These are phyloP conservation scores for Micronycteris hirsuta DNA, from an alignment of 2,113 vertebrate species.

Conservation along the genomic window DNA sequence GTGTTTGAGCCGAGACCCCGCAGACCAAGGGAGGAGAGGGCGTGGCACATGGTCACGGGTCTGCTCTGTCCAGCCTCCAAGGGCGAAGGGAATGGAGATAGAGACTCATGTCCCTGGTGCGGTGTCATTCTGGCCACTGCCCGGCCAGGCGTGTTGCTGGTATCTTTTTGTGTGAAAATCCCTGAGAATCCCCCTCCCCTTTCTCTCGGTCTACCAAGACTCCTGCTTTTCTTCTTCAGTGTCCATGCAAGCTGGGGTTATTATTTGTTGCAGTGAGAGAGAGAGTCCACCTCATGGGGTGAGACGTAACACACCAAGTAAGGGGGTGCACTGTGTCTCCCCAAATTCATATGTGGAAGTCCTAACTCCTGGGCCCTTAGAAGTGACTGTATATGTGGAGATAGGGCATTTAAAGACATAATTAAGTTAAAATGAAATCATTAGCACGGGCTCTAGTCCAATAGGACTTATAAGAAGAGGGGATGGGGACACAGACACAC, in stretches of 20 bases:
- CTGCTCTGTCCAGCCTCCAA: background rate
- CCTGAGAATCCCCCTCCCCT: background rate
- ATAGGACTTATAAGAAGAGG: background rate
- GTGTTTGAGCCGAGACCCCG: background rate
- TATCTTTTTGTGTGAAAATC: background rate
- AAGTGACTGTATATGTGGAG: background rate
- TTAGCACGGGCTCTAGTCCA: too few species aligned
- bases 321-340: background rate
- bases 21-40: background rate
- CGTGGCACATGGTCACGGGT: background rate
- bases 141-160: background rate
- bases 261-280: background rate
- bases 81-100: too few species aligned
- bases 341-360: accelerated
- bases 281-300: accelerated
- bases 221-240: background rate
- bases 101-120: background rate
- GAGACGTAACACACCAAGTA: too few species aligned
- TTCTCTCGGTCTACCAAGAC: background rate
- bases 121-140: background rate
- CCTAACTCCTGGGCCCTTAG: background rate
- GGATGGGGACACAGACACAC: background rate
- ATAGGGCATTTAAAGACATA: background rate
- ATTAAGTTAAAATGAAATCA: background rate
- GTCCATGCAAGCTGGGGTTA: accelerated